Percentiles rank a stretch among this genome's conserved stretches.
These are phyloP conservation scores for Bombus superbus DNA, from an alignment of 1,140 invertebrate genomes.

Conservation along the genomic window DNA sequence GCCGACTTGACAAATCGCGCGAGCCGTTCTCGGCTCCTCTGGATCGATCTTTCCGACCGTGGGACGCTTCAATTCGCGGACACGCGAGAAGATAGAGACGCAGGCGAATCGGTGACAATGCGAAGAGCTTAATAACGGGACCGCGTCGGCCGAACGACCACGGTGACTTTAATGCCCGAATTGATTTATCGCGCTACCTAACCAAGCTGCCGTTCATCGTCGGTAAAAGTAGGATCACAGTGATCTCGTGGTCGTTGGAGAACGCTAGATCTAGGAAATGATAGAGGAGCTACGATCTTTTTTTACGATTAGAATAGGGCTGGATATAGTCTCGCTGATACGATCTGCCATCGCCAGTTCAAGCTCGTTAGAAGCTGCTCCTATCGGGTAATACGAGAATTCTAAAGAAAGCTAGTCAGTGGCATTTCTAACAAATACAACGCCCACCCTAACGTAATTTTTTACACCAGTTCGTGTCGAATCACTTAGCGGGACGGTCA, in stretches of 20 bases:
- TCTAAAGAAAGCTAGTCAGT: constrained; percentile 60
- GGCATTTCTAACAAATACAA: constrained; percentile 74
- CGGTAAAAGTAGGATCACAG: not conserved
- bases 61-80: constrained; percentile 29
- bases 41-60: not conserved
- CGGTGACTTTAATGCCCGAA: constrained; percentile 15
- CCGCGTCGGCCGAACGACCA: not conserved
- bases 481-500: constrained; percentile 48
- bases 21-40: not conserved
- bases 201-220: not conserved
- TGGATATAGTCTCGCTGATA: not conserved
- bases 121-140: not conserved
- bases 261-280: no score
- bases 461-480: not conserved
- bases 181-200: constrained; percentile 18
- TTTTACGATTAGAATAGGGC: no score
- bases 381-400: constrained; percentile 49
- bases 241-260: no score
- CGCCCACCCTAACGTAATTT: constrained; percentile 44
- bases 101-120: not conserved
- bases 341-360: no score
- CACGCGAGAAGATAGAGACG: not conserved
- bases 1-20: constrained; percentile 30
- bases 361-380: constrained; percentile 1
- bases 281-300: no score